phyloP scores from a whole-genome alignment of 2,113 vertebrate species.

The Thunnus thynnus region DNA sequence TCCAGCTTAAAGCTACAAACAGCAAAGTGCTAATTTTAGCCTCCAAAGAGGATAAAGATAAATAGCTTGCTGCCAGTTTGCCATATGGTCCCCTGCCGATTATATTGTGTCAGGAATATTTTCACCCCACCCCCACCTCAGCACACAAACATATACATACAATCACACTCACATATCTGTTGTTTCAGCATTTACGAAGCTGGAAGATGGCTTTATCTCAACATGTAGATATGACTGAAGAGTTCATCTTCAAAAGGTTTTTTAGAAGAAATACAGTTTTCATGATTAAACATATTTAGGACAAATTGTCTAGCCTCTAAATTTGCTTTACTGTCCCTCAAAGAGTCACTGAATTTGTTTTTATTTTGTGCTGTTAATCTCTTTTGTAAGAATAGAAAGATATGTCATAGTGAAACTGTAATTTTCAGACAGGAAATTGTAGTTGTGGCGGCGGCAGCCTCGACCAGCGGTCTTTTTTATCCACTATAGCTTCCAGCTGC shows the following conservation, averaged over 20 bases:
- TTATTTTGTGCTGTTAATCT: constrained; percentile 20
- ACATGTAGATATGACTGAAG: neutral
- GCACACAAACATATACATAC: constrained; percentile 33
- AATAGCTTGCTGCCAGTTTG: constrained; percentile 94
- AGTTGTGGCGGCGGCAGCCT: neutral
- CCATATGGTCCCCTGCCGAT: constrained; percentile 94
- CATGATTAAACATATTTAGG: neutral
- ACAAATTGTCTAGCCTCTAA: neutral
- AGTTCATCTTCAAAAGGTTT: neutral
- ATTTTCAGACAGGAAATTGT: constrained; percentile 40
- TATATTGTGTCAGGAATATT: constrained; percentile 93
- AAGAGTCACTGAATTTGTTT: constrained; percentile 2
- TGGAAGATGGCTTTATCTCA: neutral
- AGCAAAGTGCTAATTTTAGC: constrained; percentile 98
- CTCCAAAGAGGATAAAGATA: constrained; percentile 99
- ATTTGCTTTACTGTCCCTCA: neutral
- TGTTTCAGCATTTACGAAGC: constrained; percentile 36
- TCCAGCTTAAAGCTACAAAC: constrained; percentile 89
- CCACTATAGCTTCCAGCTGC: constrained; percentile 60
- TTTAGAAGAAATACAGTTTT: neutral
- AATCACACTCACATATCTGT: constrained; percentile 17
- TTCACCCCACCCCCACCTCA: constrained; percentile 82
- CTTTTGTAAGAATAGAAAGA: constrained; percentile 20
- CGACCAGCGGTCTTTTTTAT: constrained; percentile 20
- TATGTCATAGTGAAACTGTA: constrained; percentile 15